Conservation (phyloP, 1,140 invertebrate genomes). For the Parapsyche elsis region DNA sequence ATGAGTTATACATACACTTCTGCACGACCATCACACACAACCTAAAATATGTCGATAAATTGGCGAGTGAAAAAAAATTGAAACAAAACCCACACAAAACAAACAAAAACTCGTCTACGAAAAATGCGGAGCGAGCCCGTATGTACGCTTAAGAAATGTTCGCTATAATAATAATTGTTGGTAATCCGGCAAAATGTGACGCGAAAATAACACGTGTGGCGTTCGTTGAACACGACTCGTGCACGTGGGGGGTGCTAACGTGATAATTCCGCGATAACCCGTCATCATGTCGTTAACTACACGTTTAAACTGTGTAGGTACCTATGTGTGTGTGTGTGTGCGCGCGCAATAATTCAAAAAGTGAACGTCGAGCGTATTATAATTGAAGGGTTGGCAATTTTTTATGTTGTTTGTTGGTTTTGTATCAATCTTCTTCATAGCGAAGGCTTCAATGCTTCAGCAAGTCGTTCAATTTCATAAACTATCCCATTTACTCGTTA, state of each 20-base stretch:
- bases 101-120: neutral
- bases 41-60: slow-evolving; percentile 28
- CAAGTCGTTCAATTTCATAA: too few relatives aligned
- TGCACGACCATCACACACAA: slow-evolving; percentile 10
- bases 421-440: too few relatives aligned
- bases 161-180: neutral
- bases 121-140: neutral
- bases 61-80: slow-evolving; percentile 2
- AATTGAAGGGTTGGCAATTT: too few relatives aligned
- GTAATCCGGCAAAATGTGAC: slow-evolving; percentile 5
- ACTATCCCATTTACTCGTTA: too few relatives aligned
- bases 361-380: too few relatives aligned
- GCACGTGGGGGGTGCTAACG: neutral
- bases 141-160: neutral
- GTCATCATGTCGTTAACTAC: neutral
- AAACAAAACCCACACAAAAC: neutral
- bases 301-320: neutral
- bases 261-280: neutral
- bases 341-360: too few relatives aligned
- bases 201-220: slow-evolving; percentile 9
- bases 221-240: neutral
- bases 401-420: too few relatives aligned
- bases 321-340: neutral
- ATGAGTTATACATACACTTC: slow-evolving; percentile 16
- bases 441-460: too few relatives aligned